Conservation (phyloP, 1,140 invertebrate genomes). For the Ostrea edulis region DNA sequence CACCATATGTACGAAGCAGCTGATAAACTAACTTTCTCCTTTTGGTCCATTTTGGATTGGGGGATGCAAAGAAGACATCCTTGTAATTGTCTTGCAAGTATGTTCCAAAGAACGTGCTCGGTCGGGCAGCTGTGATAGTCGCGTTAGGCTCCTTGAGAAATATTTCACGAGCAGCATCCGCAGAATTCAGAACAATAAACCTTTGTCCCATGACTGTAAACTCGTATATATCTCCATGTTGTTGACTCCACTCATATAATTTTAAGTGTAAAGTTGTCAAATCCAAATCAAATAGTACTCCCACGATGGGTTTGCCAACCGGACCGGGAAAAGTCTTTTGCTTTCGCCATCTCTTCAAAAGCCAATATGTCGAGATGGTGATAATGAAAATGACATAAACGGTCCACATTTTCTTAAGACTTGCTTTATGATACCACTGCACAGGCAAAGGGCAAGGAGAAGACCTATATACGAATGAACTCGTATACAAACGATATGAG, state of each 20-base stretch:
- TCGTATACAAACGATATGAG: too few species aligned
- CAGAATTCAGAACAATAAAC: neutral
- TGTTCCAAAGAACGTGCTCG: neutral
- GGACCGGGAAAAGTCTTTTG: neutral
- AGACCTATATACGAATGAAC: too few species aligned
- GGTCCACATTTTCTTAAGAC: too few species aligned
- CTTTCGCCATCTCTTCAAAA: too few species aligned
- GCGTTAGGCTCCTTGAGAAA: neutral
- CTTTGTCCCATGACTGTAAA: neutral
- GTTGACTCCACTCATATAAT: conserved; percentile 1
- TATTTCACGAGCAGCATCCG: neutral
- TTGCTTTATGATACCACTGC: too few species aligned
- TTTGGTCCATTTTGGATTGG: neutral
- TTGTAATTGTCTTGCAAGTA: neutral
- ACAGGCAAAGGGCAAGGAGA: too few species aligned
- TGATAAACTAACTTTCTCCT: neutral
- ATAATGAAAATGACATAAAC: too few species aligned
- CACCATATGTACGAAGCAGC: neutral
- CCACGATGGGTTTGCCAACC: neutral
- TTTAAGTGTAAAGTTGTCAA: neutral
- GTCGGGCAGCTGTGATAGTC: neutral
- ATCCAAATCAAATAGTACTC: neutral
- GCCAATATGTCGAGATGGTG: too few species aligned
- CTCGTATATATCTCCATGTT: neutral
- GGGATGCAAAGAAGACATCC: neutral